A percentile compares a stretch with the other conserved stretches of the same genome.
Conservation (phyloP, 1,140 invertebrate species). For the Drosophila subpulchrella region DNA sequence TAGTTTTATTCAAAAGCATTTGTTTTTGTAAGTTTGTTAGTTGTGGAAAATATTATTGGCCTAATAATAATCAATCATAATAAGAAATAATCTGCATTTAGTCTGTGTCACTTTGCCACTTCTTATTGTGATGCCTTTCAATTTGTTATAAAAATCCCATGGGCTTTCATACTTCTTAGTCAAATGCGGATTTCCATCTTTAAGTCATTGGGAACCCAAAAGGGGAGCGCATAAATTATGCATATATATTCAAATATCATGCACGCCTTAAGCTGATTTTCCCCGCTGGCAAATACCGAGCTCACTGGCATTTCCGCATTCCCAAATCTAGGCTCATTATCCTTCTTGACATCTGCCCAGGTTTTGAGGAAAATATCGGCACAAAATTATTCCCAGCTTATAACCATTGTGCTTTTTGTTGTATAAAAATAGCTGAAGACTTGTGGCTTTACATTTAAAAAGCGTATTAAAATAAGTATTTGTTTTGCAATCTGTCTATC, state of each 20-base stretch:
- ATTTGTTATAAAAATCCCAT: conserved; percentile 37
- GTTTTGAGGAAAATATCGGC: conserved; percentile 47
- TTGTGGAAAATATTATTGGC: too few species aligned
- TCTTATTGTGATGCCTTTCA: conserved; percentile 7
- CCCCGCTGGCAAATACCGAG: conserved; percentile 42
- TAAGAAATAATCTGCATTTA: not conserved
- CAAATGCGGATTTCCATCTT: conserved; percentile 28
- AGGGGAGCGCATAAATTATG: conserved; percentile 29
- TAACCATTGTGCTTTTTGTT: conserved; percentile 1
- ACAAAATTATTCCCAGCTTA: conserved; percentile 38
- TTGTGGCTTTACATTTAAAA: not conserved
- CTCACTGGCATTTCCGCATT: conserved; percentile 13
- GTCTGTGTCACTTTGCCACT: not conserved
- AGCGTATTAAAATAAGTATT: too few species aligned
- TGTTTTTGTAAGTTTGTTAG: too few species aligned
- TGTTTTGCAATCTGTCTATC: too few species aligned
- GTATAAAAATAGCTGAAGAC: not conserved
- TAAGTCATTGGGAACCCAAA: conserved; percentile 23
- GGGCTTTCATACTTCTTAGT: conserved; percentile 10
- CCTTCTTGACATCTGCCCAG: conserved; percentile 69
- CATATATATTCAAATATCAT: conserved; percentile 72
- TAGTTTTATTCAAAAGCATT: too few species aligned
- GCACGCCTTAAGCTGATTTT: conserved; percentile 78
- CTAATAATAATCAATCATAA: conserved; percentile 9
- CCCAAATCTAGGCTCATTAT: conserved; percentile 62